These are phyloP conservation scores for Hippocampus mohnikei DNA, from an alignment of 2,113 vertebrate species.

Conservation along the genomic window DNA sequence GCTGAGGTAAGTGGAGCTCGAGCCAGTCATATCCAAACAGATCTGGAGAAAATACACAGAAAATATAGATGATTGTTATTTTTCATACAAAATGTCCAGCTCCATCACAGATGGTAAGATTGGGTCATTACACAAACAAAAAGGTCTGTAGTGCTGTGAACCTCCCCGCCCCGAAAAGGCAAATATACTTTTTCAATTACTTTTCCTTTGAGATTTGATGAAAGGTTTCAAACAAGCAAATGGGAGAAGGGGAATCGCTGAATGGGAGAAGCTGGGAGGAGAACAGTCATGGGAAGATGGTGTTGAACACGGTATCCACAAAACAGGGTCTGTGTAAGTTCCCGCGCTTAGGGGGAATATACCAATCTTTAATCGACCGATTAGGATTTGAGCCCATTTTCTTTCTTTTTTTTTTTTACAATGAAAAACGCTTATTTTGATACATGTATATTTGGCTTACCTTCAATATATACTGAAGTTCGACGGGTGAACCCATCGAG, in stretches of 20 bases:
- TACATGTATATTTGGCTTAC: constrained; percentile 22
- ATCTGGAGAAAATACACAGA: constrained; percentile 26
- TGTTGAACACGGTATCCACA: no score
- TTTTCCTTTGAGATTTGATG: not conserved
- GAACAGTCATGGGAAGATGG: not conserved
- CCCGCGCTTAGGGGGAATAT: no score
- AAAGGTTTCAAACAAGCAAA: not conserved
- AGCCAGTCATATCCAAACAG: constrained; percentile 32
- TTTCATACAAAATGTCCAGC: not conserved
- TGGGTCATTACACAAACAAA: not conserved
- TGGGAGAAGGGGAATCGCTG: no score
- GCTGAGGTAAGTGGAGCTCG: constrained; percentile 28
- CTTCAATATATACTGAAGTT: constrained; percentile 60
- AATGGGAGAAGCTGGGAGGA: not conserved
- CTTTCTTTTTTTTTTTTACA: no score
- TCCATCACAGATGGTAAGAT: not conserved
- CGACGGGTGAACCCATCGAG: constrained; percentile 55
- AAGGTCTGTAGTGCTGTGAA: not conserved
- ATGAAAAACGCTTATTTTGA: not conserved
- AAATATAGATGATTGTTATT: not conserved
- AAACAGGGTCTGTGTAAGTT: no score
- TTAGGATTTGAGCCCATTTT: no score
- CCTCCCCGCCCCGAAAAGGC: no score
- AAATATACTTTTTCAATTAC: not conserved
- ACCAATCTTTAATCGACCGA: no score